Evolutionary conservation across 2,113 vertebrate genomes (phyloP), one percentile per base, ranked within the genome.

Genomic region (Cichladusa arquata): DNA sequence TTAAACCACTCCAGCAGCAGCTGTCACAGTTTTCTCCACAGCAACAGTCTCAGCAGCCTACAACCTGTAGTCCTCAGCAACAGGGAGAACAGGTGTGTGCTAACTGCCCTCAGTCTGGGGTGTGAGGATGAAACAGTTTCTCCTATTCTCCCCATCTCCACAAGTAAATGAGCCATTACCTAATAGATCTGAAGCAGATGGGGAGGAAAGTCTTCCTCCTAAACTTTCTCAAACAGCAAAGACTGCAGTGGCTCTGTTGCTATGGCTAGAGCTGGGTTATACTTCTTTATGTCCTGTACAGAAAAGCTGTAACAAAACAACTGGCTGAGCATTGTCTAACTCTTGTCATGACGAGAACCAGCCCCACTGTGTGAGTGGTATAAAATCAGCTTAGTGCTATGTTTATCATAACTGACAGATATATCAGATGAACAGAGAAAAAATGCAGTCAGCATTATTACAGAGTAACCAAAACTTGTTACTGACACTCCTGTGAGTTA

Each of bases 1-100:
- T 99, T 98, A 99, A 99, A 95, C 94, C 98, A 77, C 76, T 95
- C 45, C 97, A 98, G 95, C 98, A 98, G 88, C 98, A 98, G 93
- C 97, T 99, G 48, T 97, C 98, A 80, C 98, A 98, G 97, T 99
- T 98, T 96, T 98, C 98, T 81, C 97, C 98, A 97, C 97, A 97
- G 88, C 98, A 98, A 69, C 96, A 96, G 26, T 95, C 91, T 92
- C 97, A 98, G 89, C 98, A 98, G 78, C 97, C 98, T 14, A 94
- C 98, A 93, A 95, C 97, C 8, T 98, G 98, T 92, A 98, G 98
- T 9, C 98, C 98, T 93, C 98, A 99, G 42, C 98, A 98, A 88
- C 98, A 98, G 93, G 98, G 98, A 94, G 98, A 99, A 85, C 97
- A 97, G 98, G 98, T 98, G 96, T 94, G 84, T 85, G 38, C 64